Evolutionary conservation across 2,113 vertebrate species (phyloP).

Genomic region (Chitala chitala): DNA sequence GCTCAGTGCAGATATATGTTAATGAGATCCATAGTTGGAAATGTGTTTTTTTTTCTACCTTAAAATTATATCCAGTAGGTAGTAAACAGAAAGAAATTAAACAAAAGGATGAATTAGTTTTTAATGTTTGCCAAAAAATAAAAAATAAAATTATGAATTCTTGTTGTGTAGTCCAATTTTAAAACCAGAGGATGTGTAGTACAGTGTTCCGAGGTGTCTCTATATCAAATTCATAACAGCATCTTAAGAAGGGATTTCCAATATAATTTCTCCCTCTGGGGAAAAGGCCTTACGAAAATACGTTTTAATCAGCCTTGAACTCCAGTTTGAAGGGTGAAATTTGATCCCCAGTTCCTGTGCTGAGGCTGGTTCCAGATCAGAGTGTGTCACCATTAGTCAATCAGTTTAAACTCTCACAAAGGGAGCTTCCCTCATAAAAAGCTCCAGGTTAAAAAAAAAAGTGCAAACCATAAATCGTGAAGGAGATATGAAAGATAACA

Average conservation of each 20-base stretch:
- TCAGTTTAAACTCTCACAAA: constrained; percentile 61
- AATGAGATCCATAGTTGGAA: constrained; percentile 61
- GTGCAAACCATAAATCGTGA: too few species aligned
- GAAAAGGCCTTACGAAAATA: constrained; percentile 65
- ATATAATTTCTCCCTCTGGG: constrained; percentile 57
- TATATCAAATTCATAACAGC: constrained; percentile 62
- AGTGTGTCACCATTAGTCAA: constrained; percentile 68
- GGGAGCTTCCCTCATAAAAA: constrained; percentile 8
- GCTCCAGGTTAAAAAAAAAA: too few species aligned
- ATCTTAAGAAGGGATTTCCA: constrained; percentile 58
- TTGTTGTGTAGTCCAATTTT: neutral
- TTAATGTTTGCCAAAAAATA: constrained; percentile 53
- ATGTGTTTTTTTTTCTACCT: constrained; percentile 41
- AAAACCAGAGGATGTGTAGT: constrained; percentile 45
- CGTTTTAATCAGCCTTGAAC: constrained; percentile 67
- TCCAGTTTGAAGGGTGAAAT: constrained; percentile 62
- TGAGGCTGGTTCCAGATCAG: constrained; percentile 64
- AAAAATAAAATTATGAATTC: constrained; percentile 33
- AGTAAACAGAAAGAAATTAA: constrained; percentile 51
- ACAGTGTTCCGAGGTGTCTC: constrained; percentile 55
- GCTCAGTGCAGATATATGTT: constrained; percentile 61
- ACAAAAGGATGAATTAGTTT: constrained; percentile 57
- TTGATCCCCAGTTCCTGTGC: constrained; percentile 59
- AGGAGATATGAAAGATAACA: neutral
- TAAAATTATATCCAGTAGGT: constrained; percentile 53